Evolutionary conservation across 2,888 invertebrate genomes (phyloP).

Genomic region (Drosophila kuntzei): DNA sequence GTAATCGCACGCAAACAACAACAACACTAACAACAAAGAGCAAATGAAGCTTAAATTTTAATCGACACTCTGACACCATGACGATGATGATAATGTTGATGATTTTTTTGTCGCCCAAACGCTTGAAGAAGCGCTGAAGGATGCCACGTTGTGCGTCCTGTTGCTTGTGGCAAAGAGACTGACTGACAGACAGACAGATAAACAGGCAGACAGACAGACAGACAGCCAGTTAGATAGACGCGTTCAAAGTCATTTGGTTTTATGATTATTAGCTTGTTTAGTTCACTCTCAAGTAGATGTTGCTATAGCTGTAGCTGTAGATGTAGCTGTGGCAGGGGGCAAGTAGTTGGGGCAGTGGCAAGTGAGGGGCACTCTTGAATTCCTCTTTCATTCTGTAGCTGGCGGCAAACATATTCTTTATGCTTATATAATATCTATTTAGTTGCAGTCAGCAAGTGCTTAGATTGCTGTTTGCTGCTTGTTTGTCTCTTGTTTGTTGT

Average conservation of each 20-base stretch:
- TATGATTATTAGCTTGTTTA: slow-evolving; percentile 85
- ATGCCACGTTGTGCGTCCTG: slow-evolving; percentile 38
- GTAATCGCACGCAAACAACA: slow-evolving; percentile 32
- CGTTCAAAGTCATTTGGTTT: slow-evolving; percentile 83
- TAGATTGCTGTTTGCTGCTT: slow-evolving; percentile 59
- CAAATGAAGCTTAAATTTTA: slow-evolving; percentile 80
- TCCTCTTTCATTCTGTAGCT: slow-evolving; percentile 37
- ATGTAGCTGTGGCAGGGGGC: slow-evolving; percentile 1
- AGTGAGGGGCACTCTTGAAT: slow-evolving; percentile 12
- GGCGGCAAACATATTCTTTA: slow-evolving; percentile 77
- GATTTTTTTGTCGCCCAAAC: slow-evolving; percentile 65
- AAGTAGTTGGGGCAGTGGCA: neutral
- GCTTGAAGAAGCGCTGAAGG: slow-evolving; percentile 29
- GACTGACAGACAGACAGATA: slow-evolving; percentile 25
- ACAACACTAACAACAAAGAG: slow-evolving; percentile 20
- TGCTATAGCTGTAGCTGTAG: neutral
- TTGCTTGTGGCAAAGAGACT: slow-evolving; percentile 34
- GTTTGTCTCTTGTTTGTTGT: slow-evolving; percentile 46
- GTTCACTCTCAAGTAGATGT: slow-evolving; percentile 67
- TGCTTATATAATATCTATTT: slow-evolving; percentile 80
- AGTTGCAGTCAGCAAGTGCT: slow-evolving; percentile 73
- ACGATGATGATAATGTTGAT: slow-evolving; percentile 79
- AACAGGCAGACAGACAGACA: slow-evolving; percentile 19
- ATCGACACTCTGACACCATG: slow-evolving; percentile 69
- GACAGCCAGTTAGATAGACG: slow-evolving; percentile 42